These are phyloP conservation scores for Nerophis ophidion DNA, from an alignment of 2,113 vertebrate species.

Conservation along the genomic window DNA sequence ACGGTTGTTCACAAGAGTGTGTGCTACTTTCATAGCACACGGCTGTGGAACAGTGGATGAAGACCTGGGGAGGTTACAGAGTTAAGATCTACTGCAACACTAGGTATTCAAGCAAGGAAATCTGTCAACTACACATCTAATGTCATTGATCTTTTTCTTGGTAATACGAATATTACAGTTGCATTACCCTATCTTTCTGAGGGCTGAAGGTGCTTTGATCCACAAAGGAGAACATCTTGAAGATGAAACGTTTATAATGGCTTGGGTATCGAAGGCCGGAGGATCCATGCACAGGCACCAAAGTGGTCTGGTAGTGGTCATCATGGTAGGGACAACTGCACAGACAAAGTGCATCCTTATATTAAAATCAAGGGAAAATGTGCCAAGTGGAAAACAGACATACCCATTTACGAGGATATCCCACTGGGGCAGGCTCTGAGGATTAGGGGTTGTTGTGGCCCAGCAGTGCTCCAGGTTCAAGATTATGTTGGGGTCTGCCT, in stretches of 20 bases:
- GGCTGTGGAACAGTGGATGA: slow-evolving; percentile 60
- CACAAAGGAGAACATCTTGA: slow-evolving; percentile 68
- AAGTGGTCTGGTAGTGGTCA: slow-evolving; percentile 57
- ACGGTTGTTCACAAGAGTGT: slow-evolving; percentile 50
- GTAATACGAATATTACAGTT: too few species aligned
- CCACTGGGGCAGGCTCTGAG: slow-evolving; percentile 62
- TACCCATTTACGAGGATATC: slow-evolving; percentile 66
- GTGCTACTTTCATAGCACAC: slow-evolving; percentile 55
- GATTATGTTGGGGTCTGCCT: slow-evolving; percentile 55
- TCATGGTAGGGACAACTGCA: slow-evolving; percentile 66
- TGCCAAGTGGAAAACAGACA: accelerated
- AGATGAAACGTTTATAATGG: slow-evolving; percentile 66
- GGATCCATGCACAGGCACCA: slow-evolving; percentile 45
- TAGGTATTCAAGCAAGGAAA: too few species aligned
- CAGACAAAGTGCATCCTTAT: background rate
- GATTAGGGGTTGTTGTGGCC: slow-evolving; percentile 50
- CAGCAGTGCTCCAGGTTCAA: slow-evolving; percentile 68
- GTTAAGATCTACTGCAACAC: background rate
- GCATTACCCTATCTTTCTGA: slow-evolving; percentile 44
- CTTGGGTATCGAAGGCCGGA: slow-evolving; percentile 52
- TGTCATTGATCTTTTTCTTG: too few species aligned
- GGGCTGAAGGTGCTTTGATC: slow-evolving; percentile 10
- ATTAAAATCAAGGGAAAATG: background rate
- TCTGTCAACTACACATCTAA: too few species aligned
- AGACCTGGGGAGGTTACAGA: slow-evolving; percentile 47